Conservation (phyloP, 2,797 vertebrate genomes). For the Malurus leucopterus region DNA sequence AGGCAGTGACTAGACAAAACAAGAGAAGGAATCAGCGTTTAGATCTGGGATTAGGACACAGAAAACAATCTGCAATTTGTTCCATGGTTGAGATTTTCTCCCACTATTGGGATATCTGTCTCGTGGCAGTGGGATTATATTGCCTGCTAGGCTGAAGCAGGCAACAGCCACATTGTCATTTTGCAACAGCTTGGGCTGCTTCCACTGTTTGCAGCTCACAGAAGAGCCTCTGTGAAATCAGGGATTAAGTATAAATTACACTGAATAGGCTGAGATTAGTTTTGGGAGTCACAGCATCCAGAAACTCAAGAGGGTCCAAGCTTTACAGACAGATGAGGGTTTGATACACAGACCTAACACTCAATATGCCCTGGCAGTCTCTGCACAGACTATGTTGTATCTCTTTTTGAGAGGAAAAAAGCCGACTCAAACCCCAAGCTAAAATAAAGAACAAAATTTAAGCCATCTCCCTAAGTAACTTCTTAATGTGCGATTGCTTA, state of each 20-base stretch:
- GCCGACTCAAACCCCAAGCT: fast-evolving
- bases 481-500: neutral
- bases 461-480: neutral
- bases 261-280: neutral
- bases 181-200: neutral
- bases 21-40: neutral
- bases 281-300: neutral
- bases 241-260: neutral
- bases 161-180: neutral
- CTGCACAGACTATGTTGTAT: neutral
- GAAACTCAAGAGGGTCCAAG: neutral
- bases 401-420: neutral
- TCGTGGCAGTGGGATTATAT: fast-evolving
- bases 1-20: neutral
- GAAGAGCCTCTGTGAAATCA: neutral
- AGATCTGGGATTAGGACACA: neutral
- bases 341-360: neutral
- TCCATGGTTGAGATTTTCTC: neutral
- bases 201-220: neutral
- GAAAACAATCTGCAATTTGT: neutral
- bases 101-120: fast-evolving
- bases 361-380: neutral
- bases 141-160: neutral
- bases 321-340: neutral
- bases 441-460: neutral